Evolutionary conservation across 2,888 invertebrate genomes (phyloP).

Genomic region (Cerastis rubricosa): DNA sequence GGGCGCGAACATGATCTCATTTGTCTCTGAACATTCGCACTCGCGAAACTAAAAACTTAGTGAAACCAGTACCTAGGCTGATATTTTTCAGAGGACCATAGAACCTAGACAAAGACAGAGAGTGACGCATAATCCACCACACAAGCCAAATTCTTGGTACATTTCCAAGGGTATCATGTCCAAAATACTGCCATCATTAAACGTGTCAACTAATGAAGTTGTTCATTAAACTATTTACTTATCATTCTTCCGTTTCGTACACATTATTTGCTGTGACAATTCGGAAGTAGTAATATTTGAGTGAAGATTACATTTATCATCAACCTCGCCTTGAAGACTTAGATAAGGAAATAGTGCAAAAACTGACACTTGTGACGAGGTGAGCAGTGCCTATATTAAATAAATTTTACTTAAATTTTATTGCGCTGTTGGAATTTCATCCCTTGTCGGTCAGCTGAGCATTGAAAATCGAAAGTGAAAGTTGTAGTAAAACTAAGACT

Average conservation of each 20-base stretch:
- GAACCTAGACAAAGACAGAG: neutral
- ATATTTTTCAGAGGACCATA: no score
- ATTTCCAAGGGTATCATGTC: neutral
- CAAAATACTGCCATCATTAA: neutral
- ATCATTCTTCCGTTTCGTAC: neutral
- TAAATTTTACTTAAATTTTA: neutral
- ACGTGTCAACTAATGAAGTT: neutral
- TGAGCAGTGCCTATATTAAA: neutral
- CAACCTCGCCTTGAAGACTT: slow-evolving; percentile 18
- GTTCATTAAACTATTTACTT: neutral
- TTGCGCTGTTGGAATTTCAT: neutral
- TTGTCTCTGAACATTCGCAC: no score
- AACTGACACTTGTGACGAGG: slow-evolving; percentile 10
- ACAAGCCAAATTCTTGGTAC: neutral
- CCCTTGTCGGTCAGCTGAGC: neutral
- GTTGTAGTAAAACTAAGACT: neutral
- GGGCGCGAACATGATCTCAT: neutral
- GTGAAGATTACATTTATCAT: slow-evolving; percentile 15
- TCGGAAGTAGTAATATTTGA: slow-evolving; percentile 21
- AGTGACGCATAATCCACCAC: neutral
- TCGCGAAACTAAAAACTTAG: no score
- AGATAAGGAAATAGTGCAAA: slow-evolving; percentile 34
- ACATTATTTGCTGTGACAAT: slow-evolving; percentile 3
- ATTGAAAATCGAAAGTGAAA: neutral
- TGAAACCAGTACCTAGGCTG: no score